Evolutionary conservation across 2,113 vertebrate genomes (phyloP).

Genomic region (Callionymus lyra): DNA sequence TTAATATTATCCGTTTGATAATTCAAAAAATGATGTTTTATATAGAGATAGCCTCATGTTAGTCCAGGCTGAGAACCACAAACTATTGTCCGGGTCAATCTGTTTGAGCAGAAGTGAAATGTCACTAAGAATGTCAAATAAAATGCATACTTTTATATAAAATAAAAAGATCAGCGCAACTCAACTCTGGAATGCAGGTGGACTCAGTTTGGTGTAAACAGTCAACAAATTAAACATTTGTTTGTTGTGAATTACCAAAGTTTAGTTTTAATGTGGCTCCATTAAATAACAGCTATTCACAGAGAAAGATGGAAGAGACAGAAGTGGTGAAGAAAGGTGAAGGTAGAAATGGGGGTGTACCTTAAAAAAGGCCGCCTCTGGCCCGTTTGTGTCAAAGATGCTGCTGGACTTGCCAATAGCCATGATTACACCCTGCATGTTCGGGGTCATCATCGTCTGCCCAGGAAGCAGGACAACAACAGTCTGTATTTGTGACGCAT

Average conservation of each 20-base stretch:
- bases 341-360: constrained; percentile 71
- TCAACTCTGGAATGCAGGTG: background rate
- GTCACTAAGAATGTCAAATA: background rate
- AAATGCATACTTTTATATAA: too few relatives aligned
- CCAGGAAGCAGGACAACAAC: constrained; percentile 67
- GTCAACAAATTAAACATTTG: background rate
- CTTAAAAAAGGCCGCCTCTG: constrained; percentile 99
- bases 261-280: too few relatives aligned
- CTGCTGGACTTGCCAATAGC: constrained; percentile 95
- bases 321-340: background rate
- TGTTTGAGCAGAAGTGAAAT: background rate
- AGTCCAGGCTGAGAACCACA: too few relatives aligned
- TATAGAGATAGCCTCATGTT: too few relatives aligned
- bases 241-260: too few relatives aligned
- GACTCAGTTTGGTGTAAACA: background rate
- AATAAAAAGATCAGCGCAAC: background rate
- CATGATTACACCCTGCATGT: constrained; percentile 99
- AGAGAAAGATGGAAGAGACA: background rate
- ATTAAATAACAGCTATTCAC: too few relatives aligned
- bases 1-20: too few relatives aligned
- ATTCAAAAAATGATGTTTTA: too few relatives aligned
- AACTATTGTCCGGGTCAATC: too few relatives aligned
- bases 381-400: constrained; percentile 95
- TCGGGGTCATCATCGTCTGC: constrained; percentile 98
- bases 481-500: constrained; percentile 20